Evolutionary conservation across 1,140 invertebrate species (phyloP).

Genomic region (Acromyrmex charruanus): DNA sequence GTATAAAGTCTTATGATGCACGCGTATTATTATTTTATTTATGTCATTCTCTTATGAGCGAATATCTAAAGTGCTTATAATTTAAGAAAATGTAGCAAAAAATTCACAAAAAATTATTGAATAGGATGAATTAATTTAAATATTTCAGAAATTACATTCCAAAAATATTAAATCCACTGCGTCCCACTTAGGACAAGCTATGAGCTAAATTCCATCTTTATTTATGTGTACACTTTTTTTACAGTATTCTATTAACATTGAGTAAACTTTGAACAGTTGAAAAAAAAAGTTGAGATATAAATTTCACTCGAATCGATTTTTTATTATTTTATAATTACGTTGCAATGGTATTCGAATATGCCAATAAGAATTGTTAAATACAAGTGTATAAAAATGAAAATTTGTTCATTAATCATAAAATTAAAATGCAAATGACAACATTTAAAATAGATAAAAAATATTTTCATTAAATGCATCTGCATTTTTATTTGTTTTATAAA

Average conservation of each 20-base stretch:
- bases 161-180: background rate
- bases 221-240: slow-evolving; percentile 28
- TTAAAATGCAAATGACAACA: background rate
- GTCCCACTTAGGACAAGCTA: background rate
- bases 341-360: background rate
- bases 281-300: background rate
- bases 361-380: background rate
- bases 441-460: background rate
- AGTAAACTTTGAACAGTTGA: background rate
- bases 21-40: background rate
- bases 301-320: background rate
- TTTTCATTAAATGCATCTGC: background rate
- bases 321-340: background rate
- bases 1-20: background rate
- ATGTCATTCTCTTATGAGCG: background rate
- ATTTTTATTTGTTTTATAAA: background rate
- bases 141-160: background rate
- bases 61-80: background rate
- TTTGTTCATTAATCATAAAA: slow-evolving; percentile 5
- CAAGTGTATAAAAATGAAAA: background rate
- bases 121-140: background rate
- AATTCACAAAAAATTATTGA: background rate
- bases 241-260: background rate
- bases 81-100: background rate
- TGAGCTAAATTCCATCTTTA: background rate